A percentile compares a stretch with the other conserved stretches of the same genome.
Conservation (phyloP, 2,888 invertebrate species). For the Tribolium freemani region DNA sequence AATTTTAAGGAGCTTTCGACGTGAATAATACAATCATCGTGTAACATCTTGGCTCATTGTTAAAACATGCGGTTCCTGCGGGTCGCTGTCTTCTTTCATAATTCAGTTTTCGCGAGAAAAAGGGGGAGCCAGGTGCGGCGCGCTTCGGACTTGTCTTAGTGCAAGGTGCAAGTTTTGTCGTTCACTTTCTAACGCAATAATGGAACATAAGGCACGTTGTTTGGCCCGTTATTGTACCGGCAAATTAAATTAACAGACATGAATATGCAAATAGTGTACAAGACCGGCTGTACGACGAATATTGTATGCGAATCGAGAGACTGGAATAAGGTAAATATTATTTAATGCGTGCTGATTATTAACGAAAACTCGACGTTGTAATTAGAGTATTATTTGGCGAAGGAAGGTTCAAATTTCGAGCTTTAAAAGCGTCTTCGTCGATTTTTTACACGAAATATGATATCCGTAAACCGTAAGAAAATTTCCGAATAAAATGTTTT, state of each 20-base stretch:
- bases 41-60: constrained; percentile 27
- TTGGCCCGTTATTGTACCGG: constrained; percentile 46
- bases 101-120: constrained; percentile 17
- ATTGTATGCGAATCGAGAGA: constrained; percentile 20
- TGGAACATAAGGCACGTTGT: constrained; percentile 44
- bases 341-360: constrained; percentile 29
- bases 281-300: constrained; percentile 36
- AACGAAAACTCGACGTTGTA: constrained; percentile 12
- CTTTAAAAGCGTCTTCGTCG: neutral
- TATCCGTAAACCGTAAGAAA: neutral
- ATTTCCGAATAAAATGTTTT: constrained; percentile 7
- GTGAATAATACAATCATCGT: constrained; percentile 13
- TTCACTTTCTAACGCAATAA: constrained; percentile 37
- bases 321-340: constrained; percentile 33
- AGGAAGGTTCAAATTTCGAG: neutral
- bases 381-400: constrained; percentile 11
- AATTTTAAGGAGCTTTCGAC: constrained; percentile 13
- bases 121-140: neutral
- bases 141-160: neutral
- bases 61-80: constrained; percentile 20
- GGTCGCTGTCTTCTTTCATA: constrained; percentile 23
- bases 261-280: constrained; percentile 50
- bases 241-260: constrained; percentile 51
- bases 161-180: neutral
- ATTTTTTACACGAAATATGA: neutral